Conservation (phyloP, 2,113 vertebrate genomes). For the Danionella cerebrum region DNA sequence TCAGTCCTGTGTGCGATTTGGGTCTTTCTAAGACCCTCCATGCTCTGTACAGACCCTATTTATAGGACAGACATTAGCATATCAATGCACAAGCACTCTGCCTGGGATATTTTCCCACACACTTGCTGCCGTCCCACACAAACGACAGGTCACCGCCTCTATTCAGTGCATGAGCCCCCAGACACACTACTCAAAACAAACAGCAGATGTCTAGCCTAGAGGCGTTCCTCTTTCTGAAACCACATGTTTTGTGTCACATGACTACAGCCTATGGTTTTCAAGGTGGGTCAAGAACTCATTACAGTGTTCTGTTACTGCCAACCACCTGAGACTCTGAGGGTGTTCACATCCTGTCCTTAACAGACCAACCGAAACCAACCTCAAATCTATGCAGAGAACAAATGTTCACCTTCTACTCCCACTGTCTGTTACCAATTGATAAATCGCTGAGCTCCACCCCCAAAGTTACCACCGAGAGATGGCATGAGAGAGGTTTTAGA, state of each 20-base stretch:
- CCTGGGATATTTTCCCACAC: constrained; percentile 80
- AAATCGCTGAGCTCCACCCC: too few species aligned
- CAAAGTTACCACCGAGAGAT: too few species aligned
- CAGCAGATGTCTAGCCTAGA: constrained; percentile 82
- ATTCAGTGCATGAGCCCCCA: constrained; percentile 64
- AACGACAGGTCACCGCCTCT: constrained; percentile 82
- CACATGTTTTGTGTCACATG: constrained; percentile 31
- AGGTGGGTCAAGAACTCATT: constrained; percentile 55
- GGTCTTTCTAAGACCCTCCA: constrained; percentile 57
- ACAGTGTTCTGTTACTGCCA: constrained; percentile 54
- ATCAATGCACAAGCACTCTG: constrained; percentile 71
- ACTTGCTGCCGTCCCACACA: constrained; percentile 77
- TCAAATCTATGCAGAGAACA: background rate
- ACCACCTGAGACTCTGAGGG: constrained; percentile 44
- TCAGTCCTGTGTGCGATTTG: constrained; percentile 31
- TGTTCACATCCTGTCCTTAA: background rate
- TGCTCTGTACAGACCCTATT: constrained; percentile 60
- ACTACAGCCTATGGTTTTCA: background rate
- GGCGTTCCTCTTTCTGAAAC: constrained; percentile 47
- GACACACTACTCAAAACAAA: constrained; percentile 36
- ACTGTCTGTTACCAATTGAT: too few species aligned
- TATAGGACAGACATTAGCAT: constrained; percentile 79
- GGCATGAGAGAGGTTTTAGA: too few species aligned
- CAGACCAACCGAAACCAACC: background rate
- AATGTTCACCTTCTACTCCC: too few species aligned